Conservation (phyloP, 2,797 vertebrate genomes). For the Astyanax mexicanus region DNA sequence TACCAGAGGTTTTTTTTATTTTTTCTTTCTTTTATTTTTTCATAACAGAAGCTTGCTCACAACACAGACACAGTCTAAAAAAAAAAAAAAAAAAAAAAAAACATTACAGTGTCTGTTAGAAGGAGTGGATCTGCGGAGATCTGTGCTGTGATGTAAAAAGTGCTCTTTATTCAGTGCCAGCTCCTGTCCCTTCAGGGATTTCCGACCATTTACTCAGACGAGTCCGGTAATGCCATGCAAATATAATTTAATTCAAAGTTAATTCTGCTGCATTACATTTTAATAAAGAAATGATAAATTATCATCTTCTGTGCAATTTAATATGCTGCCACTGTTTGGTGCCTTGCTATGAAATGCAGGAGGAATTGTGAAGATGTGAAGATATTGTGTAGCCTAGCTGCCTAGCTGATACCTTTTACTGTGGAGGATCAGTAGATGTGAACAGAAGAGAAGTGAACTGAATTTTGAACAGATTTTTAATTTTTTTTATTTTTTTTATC, state of each 20-base stretch:
- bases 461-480: too few species aligned
- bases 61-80: slow-evolving; percentile 18
- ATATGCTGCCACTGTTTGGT: slow-evolving; percentile 70
- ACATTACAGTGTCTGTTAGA: slow-evolving; percentile 25
- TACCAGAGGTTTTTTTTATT: too few species aligned
- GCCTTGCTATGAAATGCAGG: slow-evolving; percentile 51
- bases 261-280: slow-evolving; percentile 81
- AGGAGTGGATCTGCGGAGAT: slow-evolving; percentile 53
- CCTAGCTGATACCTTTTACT: too few species aligned
- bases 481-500: too few species aligned
- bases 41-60: slow-evolving; percentile 14
- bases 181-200: slow-evolving; percentile 78
- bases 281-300: slow-evolving; percentile 84
- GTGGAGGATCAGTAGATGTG: too few species aligned
- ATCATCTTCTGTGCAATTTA: slow-evolving; percentile 75
- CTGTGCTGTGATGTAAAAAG: slow-evolving; percentile 50
- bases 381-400: too few species aligned
- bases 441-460: slow-evolving; percentile 70
- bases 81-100: slow-evolving; percentile 27
- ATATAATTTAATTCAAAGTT: slow-evolving; percentile 85
- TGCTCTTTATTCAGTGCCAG: slow-evolving; percentile 62
- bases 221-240: slow-evolving; percentile 82
- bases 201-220: slow-evolving; percentile 82
- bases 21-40: too few species aligned
- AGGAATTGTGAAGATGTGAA: slow-evolving; percentile 53